Conservation (phyloP, 1,140 invertebrate species). For the Lepidurus packardi region DNA sequence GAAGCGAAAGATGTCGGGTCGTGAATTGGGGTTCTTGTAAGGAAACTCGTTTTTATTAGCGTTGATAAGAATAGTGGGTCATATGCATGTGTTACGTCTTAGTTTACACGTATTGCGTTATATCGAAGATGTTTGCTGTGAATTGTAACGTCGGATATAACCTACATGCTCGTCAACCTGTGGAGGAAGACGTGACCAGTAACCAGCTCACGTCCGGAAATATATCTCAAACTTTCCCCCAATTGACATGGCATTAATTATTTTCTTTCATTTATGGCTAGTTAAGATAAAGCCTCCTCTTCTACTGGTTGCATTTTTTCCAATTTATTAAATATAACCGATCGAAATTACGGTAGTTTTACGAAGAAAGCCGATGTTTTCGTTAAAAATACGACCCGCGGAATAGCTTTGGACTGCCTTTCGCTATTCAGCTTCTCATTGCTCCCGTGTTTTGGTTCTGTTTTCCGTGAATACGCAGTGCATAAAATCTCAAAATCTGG, state of each 20-base stretch:
- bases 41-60: neutral
- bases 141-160: neutral
- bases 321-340: neutral
- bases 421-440: neutral
- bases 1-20: too few species aligned
- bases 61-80: neutral
- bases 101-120: neutral
- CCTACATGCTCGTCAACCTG: neutral
- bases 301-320: neutral
- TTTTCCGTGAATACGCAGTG: neutral
- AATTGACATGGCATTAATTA: neutral
- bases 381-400: neutral
- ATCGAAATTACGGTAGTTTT: neutral
- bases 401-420: neutral
- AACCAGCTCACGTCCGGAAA: neutral
- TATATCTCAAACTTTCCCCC: too few species aligned
- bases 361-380: neutral
- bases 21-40: neutral
- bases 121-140: neutral
- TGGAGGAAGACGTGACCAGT: neutral
- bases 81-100: neutral
- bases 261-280: neutral
- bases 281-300: neutral
- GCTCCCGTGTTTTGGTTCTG: slow-evolving; percentile 5
- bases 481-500: neutral